A percentile compares a stretch with the other conserved stretches of the same genome.
These are phyloP conservation scores for Notolepis coatsorum DNA, from an alignment of 2,797 vertebrate species.

Conservation along the genomic window DNA sequence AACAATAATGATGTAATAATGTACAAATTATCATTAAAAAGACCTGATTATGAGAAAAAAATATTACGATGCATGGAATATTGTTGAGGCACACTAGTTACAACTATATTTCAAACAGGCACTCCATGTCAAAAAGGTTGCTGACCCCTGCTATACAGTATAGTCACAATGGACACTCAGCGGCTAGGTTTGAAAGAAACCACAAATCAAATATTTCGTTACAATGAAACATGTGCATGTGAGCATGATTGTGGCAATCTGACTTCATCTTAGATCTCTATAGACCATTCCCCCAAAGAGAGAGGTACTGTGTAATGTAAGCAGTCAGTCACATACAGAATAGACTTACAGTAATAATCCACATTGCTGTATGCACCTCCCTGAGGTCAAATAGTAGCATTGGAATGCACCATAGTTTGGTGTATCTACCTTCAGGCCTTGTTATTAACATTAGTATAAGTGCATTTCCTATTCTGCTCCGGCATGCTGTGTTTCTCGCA, in stretches of 20 bases:
- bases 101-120: too few relatives aligned
- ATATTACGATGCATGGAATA: too few relatives aligned
- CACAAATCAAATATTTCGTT: too few relatives aligned
- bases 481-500: conserved; percentile 6
- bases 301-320: too few relatives aligned
- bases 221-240: too few relatives aligned
- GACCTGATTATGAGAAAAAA: too few relatives aligned
- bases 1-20: too few relatives aligned
- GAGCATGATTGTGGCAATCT: too few relatives aligned
- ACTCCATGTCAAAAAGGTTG: too few relatives aligned
- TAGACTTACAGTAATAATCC: conserved; percentile 28
- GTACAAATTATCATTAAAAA: too few relatives aligned
- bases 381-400: conserved; percentile 41
- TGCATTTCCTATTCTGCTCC: conserved; percentile 31
- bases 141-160: too few relatives aligned
- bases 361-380: conserved; percentile 37
- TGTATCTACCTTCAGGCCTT: conserved; percentile 43
- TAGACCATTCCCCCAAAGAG: neutral
- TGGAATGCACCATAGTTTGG: conserved; percentile 40
- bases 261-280: neutral
- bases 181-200: neutral
- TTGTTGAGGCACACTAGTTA: too few relatives aligned
- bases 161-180: neutral
- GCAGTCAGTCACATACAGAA: conserved; percentile 11
- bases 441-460: conserved; percentile 46